Evolutionary conservation across 2,113 vertebrate species (phyloP).

Genomic region (Oreochromis niloticus): DNA sequence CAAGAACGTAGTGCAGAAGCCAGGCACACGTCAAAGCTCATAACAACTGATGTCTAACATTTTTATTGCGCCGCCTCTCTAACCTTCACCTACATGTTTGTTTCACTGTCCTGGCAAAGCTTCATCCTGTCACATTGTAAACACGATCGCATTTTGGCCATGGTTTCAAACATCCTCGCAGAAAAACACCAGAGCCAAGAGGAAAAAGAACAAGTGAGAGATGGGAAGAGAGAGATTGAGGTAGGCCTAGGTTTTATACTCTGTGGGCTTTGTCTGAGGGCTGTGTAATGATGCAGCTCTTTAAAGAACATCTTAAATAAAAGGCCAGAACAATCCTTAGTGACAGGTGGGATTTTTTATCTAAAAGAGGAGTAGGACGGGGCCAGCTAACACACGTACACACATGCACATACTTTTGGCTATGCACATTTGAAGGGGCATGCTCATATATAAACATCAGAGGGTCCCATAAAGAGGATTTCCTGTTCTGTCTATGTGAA

Average conservation of each 20-base stretch:
- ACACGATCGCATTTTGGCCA: slow-evolving; percentile 40
- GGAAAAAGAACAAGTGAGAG: slow-evolving; percentile 24
- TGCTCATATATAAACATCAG: slow-evolving; percentile 33
- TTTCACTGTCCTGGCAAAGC: slow-evolving; percentile 42
- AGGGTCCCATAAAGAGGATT: slow-evolving; percentile 50
- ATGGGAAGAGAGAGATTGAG: slow-evolving; percentile 41
- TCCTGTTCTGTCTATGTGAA: slow-evolving; percentile 58
- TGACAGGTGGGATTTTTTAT: slow-evolving; percentile 70
- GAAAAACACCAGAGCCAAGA: slow-evolving; percentile 38
- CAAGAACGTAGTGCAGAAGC: slow-evolving; percentile 56
- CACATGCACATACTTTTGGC: neutral
- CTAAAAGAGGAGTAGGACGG: slow-evolving; percentile 45
- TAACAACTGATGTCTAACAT: slow-evolving; percentile 68
- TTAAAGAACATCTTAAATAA: slow-evolving; percentile 61
- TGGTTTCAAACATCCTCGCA: slow-evolving; percentile 27
- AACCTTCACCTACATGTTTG: slow-evolving; percentile 54
- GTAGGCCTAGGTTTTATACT: slow-evolving; percentile 48
- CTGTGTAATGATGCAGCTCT: slow-evolving; percentile 57
- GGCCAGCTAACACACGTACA: slow-evolving; percentile 11
- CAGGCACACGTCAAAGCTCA: slow-evolving; percentile 82
- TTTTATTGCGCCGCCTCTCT: slow-evolving; percentile 40
- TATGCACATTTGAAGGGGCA: slow-evolving; percentile 5
- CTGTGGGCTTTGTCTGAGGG: slow-evolving; percentile 41
- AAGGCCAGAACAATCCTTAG: slow-evolving; percentile 61
- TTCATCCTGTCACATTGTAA: slow-evolving; percentile 37